Base-by-base conservation (phyloP, 2,797 vertebrate species). In the Clarias laeviceps region DNA sequence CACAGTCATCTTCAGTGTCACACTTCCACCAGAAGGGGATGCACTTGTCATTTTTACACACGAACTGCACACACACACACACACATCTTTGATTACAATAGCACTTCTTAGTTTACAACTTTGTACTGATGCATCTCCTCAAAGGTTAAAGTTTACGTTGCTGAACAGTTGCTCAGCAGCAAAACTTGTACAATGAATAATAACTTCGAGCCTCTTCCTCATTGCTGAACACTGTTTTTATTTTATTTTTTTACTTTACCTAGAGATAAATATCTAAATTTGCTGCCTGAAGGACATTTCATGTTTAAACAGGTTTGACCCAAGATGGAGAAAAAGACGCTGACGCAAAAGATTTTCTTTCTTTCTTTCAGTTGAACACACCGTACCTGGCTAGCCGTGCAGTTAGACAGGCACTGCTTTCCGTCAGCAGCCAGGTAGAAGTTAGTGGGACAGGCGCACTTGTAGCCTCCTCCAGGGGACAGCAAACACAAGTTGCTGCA, bases 1-100 rank as follows among this genome's bases (percentile, higher is more conserved):
- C 98, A 0, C 98, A 99, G 85, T 99, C 98, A 0, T 99, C 97
- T 92, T 99, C 98, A 0, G 98, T 99, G 95, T 99, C 98, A 87
- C 98, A 99, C 92, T 98, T 99, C 98, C 98, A 99, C 98, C 98
- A 99, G 96, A 99, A 99, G 87, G 98, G 98, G 94, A 99, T 99
- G 94, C 98, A 99, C 89, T 99, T 99, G 94, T 99, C 98, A 0
- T 99, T 99, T 95, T 98, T 98, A 91, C 98, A 99, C 77, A 99
- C 98, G 90, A 99, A 99, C 98, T 99, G 54, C 12, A 29, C 68
- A 27, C 73, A 72, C 54, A 64, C 50, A 57, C 27, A 40, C 77
- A 32, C 86, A 99, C 98, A 68, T 4, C 56, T 32, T 14, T 74
- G n/a, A 74, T 74, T 56, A 74, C 40, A 73, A 73, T 15, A 17